A percentile compares a stretch with the other conserved stretches of the same genome.
These are phyloP conservation scores for Drosophila austrosaltans DNA, from an alignment of 2,888 invertebrate species.

Conservation along the genomic window DNA sequence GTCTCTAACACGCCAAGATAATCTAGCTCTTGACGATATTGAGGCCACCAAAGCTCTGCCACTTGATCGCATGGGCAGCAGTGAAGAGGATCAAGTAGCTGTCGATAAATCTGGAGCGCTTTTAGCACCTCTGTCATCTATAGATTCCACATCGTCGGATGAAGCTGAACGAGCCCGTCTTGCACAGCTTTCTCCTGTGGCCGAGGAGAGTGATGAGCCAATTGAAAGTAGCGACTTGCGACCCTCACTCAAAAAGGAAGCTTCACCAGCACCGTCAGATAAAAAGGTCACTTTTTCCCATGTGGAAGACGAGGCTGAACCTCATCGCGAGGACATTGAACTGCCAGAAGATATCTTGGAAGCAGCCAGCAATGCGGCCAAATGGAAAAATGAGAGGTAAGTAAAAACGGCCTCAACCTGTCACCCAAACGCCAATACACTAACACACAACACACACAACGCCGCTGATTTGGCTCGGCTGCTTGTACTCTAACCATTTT, in stretches of 20 bases:
- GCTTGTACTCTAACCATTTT: slow-evolving; percentile 57
- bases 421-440: slow-evolving; percentile 38
- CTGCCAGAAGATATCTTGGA: slow-evolving; percentile 80
- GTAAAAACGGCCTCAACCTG: slow-evolving; percentile 43
- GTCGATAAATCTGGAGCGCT: slow-evolving; percentile 52
- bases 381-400: slow-evolving; percentile 84
- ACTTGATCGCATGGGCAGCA: slow-evolving; percentile 83
- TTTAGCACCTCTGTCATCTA: slow-evolving; percentile 82
- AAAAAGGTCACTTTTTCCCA: slow-evolving; percentile 85
- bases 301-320: slow-evolving; percentile 82
- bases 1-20: slow-evolving; percentile 80
- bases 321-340: slow-evolving; percentile 82
- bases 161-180: slow-evolving; percentile 78
- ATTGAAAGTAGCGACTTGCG: slow-evolving; percentile 56
- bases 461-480: slow-evolving; percentile 30
- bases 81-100: slow-evolving; percentile 80
- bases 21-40: slow-evolving; percentile 85
- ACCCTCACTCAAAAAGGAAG: slow-evolving; percentile 82
- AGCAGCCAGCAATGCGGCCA: slow-evolving; percentile 73
- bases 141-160: slow-evolving; percentile 83
- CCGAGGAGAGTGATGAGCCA: slow-evolving; percentile 80
- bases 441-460: slow-evolving; percentile 48
- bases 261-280: slow-evolving; percentile 83
- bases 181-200: slow-evolving; percentile 76
- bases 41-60: slow-evolving; percentile 82